Evolutionary conservation across 2,888 invertebrate species (phyloP), one percentile per base, ranked within the genome.

Genomic region (Mayetiola destructor): DNA sequence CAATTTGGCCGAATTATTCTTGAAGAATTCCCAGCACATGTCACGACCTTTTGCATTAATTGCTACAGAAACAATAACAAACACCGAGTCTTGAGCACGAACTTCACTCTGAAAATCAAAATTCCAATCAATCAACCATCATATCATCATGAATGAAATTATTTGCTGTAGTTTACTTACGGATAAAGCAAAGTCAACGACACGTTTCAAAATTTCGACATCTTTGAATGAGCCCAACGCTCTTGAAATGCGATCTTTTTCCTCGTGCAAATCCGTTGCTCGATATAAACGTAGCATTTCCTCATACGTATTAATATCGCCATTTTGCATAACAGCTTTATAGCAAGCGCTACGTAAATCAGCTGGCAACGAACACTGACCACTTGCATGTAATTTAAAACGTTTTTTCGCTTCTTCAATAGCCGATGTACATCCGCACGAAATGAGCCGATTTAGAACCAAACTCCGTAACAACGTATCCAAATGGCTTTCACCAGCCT

Each of bases 11-110:
- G 86, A 89, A 67, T 92, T 85, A 29, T 87, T 81, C 70, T 90
- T 85, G 69, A 94, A 85, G 75, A 90, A 95, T 63, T 87, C 74
- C 95, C 95, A 96, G 3, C 89, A 87, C 63, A 92, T 74, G 62
- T 91, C 82, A 18, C 93, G 81, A 0, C 95, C 95, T 62, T 79
- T 75, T 62, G 81, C 81, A 64, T 85, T 85, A 65, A 85, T 79
- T 0, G 89, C 87, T 18, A 91, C 88, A 5, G 91, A 88, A 61
- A 85, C 84, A 40, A 96, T 85, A 14, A 92, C 88, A 69, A 87
- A 91, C 36, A 92, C 85, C 0, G 89, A 85, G 69, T 95, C 95
- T 71, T 95, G 94, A 0, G 88, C 81, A 54, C 93, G 79, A 1
- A 96, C 94, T 69, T 94, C 88, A 59, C 87, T 85, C 85, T 89